Evolutionary conservation across 2,113 vertebrate species (phyloP).

Genomic region (Barbus barbus): DNA sequence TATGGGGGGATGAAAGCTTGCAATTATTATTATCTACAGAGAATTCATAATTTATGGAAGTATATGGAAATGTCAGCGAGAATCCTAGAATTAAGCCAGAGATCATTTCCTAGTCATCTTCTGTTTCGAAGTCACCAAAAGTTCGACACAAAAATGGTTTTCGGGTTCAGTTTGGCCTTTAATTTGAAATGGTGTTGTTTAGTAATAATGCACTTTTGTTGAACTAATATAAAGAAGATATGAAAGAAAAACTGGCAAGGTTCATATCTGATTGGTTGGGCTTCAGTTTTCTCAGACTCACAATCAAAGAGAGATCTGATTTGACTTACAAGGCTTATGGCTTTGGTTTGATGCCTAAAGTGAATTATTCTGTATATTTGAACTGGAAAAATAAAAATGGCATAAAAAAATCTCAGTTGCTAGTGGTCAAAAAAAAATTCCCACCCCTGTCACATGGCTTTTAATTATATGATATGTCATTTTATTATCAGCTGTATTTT

Average conservation of each 20-base stretch:
- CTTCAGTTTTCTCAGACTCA: background rate
- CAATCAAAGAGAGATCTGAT: conserved; percentile 10
- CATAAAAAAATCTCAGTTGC: background rate
- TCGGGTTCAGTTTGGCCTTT: background rate
- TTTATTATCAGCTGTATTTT: background rate
- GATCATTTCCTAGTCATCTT: background rate
- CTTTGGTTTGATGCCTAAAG: background rate
- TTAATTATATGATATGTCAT: background rate
- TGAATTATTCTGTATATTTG: background rate
- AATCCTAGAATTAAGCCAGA: conserved; percentile 30
- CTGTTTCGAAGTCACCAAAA: background rate
- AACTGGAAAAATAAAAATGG: background rate
- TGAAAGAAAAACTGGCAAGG: too few relatives aligned
- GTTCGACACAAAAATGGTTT: background rate
- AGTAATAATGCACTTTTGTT: background rate
- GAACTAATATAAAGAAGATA: background rate
- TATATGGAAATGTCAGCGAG: conserved; percentile 19
- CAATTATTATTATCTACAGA: conserved; percentile 46
- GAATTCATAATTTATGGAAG: conserved; percentile 31
- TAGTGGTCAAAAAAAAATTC: background rate
- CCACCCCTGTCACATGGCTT: background rate
- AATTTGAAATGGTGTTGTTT: background rate
- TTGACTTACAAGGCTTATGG: background rate
- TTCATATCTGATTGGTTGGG: background rate
- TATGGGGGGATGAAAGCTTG: conserved; percentile 33